Conservation (phyloP, 2,888 invertebrate genomes). For the Gryllus longicercus region DNA sequence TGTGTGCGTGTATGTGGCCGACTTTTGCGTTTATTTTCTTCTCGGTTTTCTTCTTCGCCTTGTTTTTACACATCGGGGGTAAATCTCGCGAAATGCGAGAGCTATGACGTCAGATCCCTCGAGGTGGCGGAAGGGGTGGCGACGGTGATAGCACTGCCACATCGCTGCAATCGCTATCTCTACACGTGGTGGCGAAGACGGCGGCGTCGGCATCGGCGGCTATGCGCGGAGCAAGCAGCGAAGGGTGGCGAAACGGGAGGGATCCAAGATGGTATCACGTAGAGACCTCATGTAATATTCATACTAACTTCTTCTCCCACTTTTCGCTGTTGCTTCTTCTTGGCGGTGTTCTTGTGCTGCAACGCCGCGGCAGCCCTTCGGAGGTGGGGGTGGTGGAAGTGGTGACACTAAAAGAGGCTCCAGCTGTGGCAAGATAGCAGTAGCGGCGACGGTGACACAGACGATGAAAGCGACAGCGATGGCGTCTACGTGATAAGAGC, state of each 20-base stretch:
- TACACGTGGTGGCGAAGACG: neutral
- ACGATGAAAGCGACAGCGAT: neutral
- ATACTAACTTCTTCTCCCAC: conserved; percentile 25
- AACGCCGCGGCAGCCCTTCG: too few species aligned
- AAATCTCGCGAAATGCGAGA: conserved; percentile 17
- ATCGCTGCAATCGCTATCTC: neutral
- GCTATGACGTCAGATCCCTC: neutral
- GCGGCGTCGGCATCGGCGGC: neutral
- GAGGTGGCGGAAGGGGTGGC: neutral
- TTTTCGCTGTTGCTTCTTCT: neutral
- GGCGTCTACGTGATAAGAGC: neutral
- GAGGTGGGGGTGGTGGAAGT: neutral
- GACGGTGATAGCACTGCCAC: neutral
- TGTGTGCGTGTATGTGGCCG: neutral
- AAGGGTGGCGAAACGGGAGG: neutral
- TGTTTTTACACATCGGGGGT: neutral
- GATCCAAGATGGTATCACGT: conserved; percentile 33
- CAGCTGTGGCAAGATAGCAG: neutral
- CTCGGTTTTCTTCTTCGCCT: conserved; percentile 2
- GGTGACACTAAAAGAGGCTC: neutral
- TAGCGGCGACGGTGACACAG: neutral
- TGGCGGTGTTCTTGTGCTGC: too few species aligned
- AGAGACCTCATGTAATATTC: conserved; percentile 32
- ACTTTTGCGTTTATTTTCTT: neutral
- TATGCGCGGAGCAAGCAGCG: neutral